Conservation (phyloP, 2,797 vertebrate genomes). For the Mallotus villosus region DNA sequence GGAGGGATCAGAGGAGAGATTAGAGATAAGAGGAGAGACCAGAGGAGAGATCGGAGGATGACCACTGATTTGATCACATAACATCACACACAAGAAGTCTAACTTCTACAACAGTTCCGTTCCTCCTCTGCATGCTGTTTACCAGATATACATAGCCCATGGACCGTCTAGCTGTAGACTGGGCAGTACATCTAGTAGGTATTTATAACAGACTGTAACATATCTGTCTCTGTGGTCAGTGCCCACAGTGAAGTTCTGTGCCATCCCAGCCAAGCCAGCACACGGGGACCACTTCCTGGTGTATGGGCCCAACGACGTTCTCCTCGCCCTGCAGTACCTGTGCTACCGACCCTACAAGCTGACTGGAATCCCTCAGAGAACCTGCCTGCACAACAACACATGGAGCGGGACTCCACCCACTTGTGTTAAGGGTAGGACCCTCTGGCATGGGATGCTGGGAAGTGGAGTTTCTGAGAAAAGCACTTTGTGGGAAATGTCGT, state of each 20-base stretch:
- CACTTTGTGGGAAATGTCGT: no score
- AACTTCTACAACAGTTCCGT: no score
- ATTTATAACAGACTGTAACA: no score
- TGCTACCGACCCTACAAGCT: conserved; percentile 90
- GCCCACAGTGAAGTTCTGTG: conserved; percentile 83
- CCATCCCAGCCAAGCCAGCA: conserved; percentile 80
- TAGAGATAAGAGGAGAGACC: no score
- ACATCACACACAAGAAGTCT: no score
- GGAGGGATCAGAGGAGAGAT: no score
- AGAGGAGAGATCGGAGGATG: no score
- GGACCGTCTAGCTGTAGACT: no score
- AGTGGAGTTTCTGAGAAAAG: neutral
- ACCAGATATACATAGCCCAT: no score
- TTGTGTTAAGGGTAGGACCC: conserved; percentile 86
- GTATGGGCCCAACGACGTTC: conserved; percentile 86
- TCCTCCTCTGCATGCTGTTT: no score
- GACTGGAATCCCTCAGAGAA: conserved; percentile 85
- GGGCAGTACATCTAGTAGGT: no score
- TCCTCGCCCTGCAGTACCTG: conserved; percentile 86
- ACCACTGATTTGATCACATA: no score
- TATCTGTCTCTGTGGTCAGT: conserved; percentile 63
- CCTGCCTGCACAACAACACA: conserved; percentile 84
- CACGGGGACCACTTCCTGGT: conserved; percentile 90
- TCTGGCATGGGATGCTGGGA: neutral
- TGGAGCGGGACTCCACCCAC: conserved; percentile 90